These are phyloP conservation scores for Daptonema setosum DNA, from an alignment of 2,888 invertebrate species.

Conservation along the genomic window DNA sequence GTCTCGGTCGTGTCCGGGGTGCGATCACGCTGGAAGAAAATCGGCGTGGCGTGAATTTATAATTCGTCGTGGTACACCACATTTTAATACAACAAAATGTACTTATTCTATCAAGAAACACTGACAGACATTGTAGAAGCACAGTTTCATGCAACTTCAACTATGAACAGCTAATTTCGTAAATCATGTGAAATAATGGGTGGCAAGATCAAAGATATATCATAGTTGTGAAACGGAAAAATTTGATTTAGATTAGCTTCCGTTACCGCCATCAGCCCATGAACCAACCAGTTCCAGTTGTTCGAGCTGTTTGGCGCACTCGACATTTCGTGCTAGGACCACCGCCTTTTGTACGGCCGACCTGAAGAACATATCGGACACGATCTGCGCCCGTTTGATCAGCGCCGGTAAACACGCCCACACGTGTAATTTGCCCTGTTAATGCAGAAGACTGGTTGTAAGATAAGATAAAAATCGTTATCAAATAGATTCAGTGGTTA, in stretches of 20 bases:
- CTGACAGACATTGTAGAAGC: not conserved
- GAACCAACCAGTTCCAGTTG: not conserved
- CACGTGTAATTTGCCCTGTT: too few relatives aligned
- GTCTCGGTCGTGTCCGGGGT: too few relatives aligned
- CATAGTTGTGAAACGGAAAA: not conserved
- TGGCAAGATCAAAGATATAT: not conserved
- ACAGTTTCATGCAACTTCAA: not conserved
- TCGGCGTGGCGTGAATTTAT: too few relatives aligned
- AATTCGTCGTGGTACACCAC: too few relatives aligned
- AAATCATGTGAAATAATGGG: not conserved
- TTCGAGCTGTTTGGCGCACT: constrained; percentile 72
- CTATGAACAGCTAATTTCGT: not conserved
- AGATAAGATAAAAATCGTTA: too few relatives aligned
- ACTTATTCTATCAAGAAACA: not conserved
- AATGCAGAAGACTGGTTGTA: too few relatives aligned
- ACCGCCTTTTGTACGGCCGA: constrained; percentile 44
- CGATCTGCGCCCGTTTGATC: constrained; percentile 61
- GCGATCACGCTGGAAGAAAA: too few relatives aligned
- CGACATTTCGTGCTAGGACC: constrained; percentile 79
- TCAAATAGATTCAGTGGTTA: too few relatives aligned
- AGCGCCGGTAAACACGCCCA: not conserved
- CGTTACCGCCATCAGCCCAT: too few relatives aligned
- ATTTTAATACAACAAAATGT: too few relatives aligned
- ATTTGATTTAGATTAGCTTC: not conserved
- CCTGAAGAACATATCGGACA: constrained; percentile 83